phyloP scores from a whole-genome alignment of 2,113 vertebrate species.

The Oncorhynchus gorbuscha region DNA sequence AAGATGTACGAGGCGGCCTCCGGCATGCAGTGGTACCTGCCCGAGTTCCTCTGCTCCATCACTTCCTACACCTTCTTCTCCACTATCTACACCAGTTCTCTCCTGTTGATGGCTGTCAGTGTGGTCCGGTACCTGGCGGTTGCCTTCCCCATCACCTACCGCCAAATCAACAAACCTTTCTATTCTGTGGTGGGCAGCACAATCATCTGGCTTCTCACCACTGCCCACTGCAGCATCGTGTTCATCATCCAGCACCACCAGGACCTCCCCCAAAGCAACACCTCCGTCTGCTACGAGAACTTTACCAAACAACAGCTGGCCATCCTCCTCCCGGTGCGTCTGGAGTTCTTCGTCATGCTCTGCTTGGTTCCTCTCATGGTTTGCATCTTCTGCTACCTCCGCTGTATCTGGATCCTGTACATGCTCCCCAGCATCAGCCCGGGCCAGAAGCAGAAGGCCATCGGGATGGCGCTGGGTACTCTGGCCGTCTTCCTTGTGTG shows the following conservation, averaged over 20 bases:
- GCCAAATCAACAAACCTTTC: conserved; percentile 32
- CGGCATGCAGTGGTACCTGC: conserved; percentile 65
- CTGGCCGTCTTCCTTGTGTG: conserved; percentile 77
- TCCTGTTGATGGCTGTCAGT: conserved; percentile 77
- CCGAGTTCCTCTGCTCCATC: conserved; percentile 65
- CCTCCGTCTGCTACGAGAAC: conserved; percentile 67
- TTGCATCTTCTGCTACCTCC: conserved; percentile 66
- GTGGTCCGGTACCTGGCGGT: conserved; percentile 76
- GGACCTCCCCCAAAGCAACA: neutral
- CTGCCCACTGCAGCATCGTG: conserved; percentile 69
- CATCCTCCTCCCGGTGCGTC: conserved; percentile 66
- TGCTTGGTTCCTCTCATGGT: conserved; percentile 69
- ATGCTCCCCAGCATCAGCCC: conserved; percentile 47
- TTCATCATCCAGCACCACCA: conserved; percentile 59
- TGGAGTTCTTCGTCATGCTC: conserved; percentile 74
- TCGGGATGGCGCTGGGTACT: conserved; percentile 72
- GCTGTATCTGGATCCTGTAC: conserved; percentile 63
- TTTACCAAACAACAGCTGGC: conserved; percentile 65
- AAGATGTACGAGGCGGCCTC: conserved; percentile 73
- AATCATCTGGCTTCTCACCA: conserved; percentile 71
- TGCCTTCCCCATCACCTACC: conserved; percentile 72
- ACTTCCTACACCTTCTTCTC: conserved; percentile 73
- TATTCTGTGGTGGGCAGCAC: conserved; percentile 44
- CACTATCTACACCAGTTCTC: conserved; percentile 81
- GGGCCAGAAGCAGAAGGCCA: conserved; percentile 66